Evolutionary conservation across 2,113 vertebrate species (phyloP).

Genomic region (Hylia prasina): DNA sequence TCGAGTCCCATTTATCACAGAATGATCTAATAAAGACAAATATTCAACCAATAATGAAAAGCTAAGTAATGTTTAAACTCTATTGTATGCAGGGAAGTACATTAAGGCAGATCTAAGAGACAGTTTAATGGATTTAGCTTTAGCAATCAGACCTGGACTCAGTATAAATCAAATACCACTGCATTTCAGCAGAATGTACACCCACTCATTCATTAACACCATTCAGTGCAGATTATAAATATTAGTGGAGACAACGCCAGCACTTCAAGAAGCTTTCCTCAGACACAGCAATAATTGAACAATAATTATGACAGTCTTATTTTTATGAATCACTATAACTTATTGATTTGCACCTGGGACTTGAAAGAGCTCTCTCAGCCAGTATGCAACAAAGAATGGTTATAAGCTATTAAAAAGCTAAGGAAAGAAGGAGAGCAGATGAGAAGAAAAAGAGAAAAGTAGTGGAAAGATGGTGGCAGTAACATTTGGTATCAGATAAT

Average conservation of each 20-base stretch:
- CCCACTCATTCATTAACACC: constrained; percentile 75
- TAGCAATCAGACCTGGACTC: constrained; percentile 75
- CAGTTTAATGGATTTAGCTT: constrained; percentile 81
- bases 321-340: constrained; percentile 76
- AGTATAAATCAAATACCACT: constrained; percentile 75
- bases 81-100: constrained; percentile 71
- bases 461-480: not conserved
- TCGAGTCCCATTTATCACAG: constrained; percentile 54
- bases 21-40: constrained; percentile 70
- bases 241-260: constrained; percentile 70
- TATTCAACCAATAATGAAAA: constrained; percentile 73
- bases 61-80: constrained; percentile 75
- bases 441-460: not conserved
- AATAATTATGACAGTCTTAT: constrained; percentile 76
- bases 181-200: constrained; percentile 70
- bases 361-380: constrained; percentile 67
- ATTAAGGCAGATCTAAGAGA: constrained; percentile 76
- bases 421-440: constrained; percentile 12
- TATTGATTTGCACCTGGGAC: constrained; percentile 73
- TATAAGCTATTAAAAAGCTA: constrained; percentile 57
- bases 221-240: constrained; percentile 77
- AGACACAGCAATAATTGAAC: constrained; percentile 74
- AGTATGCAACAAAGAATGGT: constrained; percentile 62
- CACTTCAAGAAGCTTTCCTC: constrained; percentile 73
- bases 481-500: not conserved